phyloP scores from a whole-genome alignment of 2,888 invertebrate species.

The Pediacus dermestoides region DNA sequence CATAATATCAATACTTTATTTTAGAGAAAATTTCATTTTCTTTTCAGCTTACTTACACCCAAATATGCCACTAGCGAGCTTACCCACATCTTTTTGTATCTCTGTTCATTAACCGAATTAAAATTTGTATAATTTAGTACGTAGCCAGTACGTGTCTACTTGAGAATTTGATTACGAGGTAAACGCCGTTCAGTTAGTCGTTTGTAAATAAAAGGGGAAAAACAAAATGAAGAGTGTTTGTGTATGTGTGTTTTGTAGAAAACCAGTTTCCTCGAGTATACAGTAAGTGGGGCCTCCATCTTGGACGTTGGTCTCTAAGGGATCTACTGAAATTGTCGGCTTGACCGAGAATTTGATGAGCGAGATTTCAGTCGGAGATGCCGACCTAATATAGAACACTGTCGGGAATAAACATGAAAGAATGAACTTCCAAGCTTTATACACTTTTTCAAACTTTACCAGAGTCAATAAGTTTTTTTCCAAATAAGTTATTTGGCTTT shows the following conservation, averaged over 20 bases:
- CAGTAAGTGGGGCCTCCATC: slow-evolving; percentile 8
- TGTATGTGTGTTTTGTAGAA: too few species aligned
- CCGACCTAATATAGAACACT: slow-evolving; percentile 35
- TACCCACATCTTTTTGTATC: too few species aligned
- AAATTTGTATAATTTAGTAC: slow-evolving; percentile 3
- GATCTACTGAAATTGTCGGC: slow-evolving; percentile 31
- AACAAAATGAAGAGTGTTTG: background rate
- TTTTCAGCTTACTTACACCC: too few species aligned
- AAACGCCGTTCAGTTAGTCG: slow-evolving; percentile 2
- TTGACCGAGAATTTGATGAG: slow-evolving; percentile 39
- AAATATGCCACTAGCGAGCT: too few species aligned
- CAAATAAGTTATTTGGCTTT: slow-evolving; percentile 15
- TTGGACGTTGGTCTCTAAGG: slow-evolving; percentile 25
- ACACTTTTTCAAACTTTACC: slow-evolving; percentile 19
- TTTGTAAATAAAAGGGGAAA: slow-evolving; percentile 1
- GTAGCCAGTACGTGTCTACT: background rate
- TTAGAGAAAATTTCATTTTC: too few species aligned
- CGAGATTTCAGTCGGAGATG: slow-evolving; percentile 32
- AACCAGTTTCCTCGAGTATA: background rate
- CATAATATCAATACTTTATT: too few species aligned
- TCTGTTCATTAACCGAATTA: background rate
- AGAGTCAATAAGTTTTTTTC: slow-evolving; percentile 22
- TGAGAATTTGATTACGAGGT: slow-evolving; percentile 3
- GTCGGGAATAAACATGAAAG: slow-evolving; percentile 34
- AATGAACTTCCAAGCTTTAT: slow-evolving; percentile 28